Base-by-base conservation (phyloP, 2,888 invertebrate genomes). In the Dryomyza anilis region DNA sequence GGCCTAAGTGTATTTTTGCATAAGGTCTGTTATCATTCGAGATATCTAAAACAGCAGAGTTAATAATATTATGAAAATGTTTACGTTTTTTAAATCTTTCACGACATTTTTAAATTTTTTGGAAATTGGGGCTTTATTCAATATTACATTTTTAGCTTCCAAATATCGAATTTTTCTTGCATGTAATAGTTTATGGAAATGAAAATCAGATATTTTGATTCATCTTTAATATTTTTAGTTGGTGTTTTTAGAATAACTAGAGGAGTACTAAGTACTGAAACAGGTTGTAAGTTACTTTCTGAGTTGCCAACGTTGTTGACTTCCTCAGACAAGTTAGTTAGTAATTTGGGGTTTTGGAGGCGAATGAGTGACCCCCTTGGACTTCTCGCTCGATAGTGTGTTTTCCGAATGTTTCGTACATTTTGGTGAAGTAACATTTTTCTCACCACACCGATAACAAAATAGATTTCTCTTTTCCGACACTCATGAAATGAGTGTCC, bases 401-500 rank as follows among this genome's bases (percentile, higher is more conserved):
- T 45, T 45, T 45, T 45, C 45, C 5, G 45, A 45, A 16, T 45
- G 45, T 8, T 45, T 45, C 8, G 45, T 45, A 52, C 30, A 30
- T 27, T 52, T 45, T 7, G 16, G n/a, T 12, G 45, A 10, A n/a
- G 45, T 45, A 6, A 45, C 45, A 16, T 16, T 16, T 45, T 45
- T 45, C 45, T 45, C 16, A 12, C 45, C 45, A 45, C 45, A 45
- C 10, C 33, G 30, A 19, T 21, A 60, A 25, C 60, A 60, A 50
- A 60, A 60, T 3, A 60, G 16, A 16, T 16, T 48, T 3, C 48
- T 29, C 12, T 59, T 48, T 5, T 48, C 59, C 2, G 48, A 48
- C 59, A 60, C 12, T 60, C 60, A 33, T 60, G 48, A 33, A 48
- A 60, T 1, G 48, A 60, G 6, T 48, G 60, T 30, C 60, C 60